Conservation (phyloP, 2,888 invertebrate species). For the Erebia ligea region DNA sequence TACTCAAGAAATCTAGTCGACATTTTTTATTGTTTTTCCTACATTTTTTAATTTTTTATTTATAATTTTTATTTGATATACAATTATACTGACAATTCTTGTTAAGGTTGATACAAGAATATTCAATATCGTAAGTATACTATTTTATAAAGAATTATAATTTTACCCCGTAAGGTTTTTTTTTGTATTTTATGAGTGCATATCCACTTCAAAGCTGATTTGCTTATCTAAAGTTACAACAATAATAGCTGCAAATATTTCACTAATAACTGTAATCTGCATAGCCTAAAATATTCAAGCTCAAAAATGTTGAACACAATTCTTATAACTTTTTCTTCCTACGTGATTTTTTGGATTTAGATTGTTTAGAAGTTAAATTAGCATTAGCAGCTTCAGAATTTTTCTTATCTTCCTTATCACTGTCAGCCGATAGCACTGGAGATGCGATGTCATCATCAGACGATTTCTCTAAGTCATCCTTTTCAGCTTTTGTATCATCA, state of each 20-base stretch:
- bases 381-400: slow-evolving; percentile 63
- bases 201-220: slow-evolving; percentile 50
- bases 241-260: slow-evolving; percentile 57
- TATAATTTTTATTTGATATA: slow-evolving; percentile 64
- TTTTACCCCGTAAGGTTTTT: slow-evolving; percentile 47
- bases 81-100: slow-evolving; percentile 57
- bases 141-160: slow-evolving; percentile 20
- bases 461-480: slow-evolving; percentile 76
- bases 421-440: slow-evolving; percentile 80
- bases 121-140: slow-evolving; percentile 33
- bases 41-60: slow-evolving; percentile 68
- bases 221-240: slow-evolving; percentile 64
- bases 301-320: slow-evolving; percentile 59
- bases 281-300: slow-evolving; percentile 46
- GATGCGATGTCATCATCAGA: slow-evolving; percentile 83
- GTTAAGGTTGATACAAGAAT: slow-evolving; percentile 29
- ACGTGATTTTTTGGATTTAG: slow-evolving; percentile 82
- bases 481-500: slow-evolving; percentile 60
- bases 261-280: slow-evolving; percentile 35
- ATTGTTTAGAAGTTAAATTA: slow-evolving; percentile 69
- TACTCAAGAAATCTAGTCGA: slow-evolving; percentile 55
- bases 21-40: slow-evolving; percentile 69
- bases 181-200: slow-evolving; percentile 69
- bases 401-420: slow-evolving; percentile 80
- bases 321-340: slow-evolving; percentile 84